phyloP scores from a whole-genome alignment of 2,797 vertebrate genomes.

The Micromesistius poutassou region DNA sequence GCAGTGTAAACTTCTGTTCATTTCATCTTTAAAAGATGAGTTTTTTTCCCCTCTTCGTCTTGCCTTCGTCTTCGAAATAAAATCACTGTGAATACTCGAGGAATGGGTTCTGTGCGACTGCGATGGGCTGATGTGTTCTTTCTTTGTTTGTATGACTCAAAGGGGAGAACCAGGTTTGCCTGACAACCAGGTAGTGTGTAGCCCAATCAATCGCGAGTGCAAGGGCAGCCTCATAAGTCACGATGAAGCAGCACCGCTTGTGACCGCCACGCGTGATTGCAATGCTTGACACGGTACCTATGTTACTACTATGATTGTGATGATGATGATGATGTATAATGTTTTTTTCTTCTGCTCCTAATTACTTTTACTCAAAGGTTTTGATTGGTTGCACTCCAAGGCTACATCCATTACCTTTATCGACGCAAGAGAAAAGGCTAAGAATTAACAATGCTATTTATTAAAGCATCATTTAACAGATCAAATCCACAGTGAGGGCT shows the following conservation, averaged over 20 bases:
- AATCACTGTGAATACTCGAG: slow-evolving; percentile 11
- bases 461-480: neutral
- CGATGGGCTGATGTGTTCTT: neutral
- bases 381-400: neutral
- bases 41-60: neutral
- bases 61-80: neutral
- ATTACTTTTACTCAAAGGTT: neutral
- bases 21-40: neutral
- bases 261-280: neutral
- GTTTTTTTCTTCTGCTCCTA: neutral
- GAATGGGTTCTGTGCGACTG: neutral
- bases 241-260: neutral
- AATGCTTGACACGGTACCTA: neutral
- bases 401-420: neutral
- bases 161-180: neutral
- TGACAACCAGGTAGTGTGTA: neutral
- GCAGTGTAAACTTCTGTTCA: neutral
- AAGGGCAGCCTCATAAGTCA: neutral
- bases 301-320: no score
- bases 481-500: slow-evolving; percentile 5
- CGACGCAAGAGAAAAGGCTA: neutral
- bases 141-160: neutral
- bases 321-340: no score
- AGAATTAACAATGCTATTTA: neutral
- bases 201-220: neutral